phyloP scores from a whole-genome alignment of 2,888 invertebrate species.

The Melanostoma scalare region DNA sequence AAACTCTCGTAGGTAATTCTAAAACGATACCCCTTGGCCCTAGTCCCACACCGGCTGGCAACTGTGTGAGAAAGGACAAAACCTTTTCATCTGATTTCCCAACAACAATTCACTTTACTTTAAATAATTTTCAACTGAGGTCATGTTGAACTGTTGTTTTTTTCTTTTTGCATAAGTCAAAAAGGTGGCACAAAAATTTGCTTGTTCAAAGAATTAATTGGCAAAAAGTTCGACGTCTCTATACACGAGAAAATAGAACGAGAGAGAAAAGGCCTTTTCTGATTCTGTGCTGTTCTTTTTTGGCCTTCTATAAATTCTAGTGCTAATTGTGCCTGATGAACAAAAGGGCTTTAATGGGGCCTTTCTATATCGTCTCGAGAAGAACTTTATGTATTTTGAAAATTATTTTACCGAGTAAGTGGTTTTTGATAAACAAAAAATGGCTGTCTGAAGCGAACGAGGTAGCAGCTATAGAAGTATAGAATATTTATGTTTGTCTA shows the following conservation, averaged over 20 bases:
- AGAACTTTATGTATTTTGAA: no score
- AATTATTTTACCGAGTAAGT: no score
- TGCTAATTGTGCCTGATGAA: no score
- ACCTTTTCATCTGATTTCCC: conserved; percentile 44
- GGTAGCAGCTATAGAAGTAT: no score
- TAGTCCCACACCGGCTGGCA: no score
- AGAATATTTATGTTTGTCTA: no score
- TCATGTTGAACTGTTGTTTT: conserved; percentile 33
- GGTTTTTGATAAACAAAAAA: no score
- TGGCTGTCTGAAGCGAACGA: no score
- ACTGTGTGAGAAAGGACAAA: conserved; percentile 11
- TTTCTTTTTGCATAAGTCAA: not conserved
- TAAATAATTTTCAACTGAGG: conserved; percentile 33
- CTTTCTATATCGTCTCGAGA: no score
- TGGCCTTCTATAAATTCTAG: no score
- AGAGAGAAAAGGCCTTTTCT: not conserved
- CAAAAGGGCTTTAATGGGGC: no score
- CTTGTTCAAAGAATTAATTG: conserved; percentile 62
- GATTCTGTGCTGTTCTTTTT: no score
- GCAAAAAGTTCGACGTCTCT: conserved; percentile 53
- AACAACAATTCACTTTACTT: conserved; percentile 38
- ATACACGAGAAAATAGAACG: not conserved
- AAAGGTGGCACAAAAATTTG: conserved; percentile 38
- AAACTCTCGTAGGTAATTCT: not conserved
- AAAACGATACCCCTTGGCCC: not conserved